Evolutionary conservation across 2,888 invertebrate species (phyloP), one percentile per base, ranked within the genome.

Genomic region (Chymomyza procnemis): DNA sequence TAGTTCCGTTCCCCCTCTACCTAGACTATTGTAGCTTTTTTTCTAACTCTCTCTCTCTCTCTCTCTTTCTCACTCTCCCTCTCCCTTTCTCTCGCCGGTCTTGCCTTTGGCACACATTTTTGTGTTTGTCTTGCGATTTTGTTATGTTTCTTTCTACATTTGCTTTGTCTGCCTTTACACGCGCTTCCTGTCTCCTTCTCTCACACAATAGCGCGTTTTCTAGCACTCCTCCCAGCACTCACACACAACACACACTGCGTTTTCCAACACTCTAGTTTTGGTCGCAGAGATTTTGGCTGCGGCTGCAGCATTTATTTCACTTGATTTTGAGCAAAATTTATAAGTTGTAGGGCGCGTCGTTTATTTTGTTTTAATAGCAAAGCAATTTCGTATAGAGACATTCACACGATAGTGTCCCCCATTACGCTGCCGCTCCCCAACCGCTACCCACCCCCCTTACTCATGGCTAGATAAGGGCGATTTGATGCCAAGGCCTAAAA

Each of bases 261-360:
- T n/a, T n/a, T 34, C 34, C 12, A 26, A 26, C 34, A 12, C 9
- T 34, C 34, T 34, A 34, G 34, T 41, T 50, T 16, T 50, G 18
- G 9, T 50, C 16, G 48, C 4, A 14, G 48, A 50, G 48, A 41
- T 41, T 41, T 41, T 41, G 34, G 34, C 34, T 9, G 34, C 34
- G 47, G 68, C 50, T 64, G 61, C 60, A 71, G 72, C 76, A 70
- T 76, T 77, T 71, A 64, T 71, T 68, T 66, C 64, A 66, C 68
- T 71, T 68, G 75, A 76, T 77, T 77, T 74, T 71, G 67, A 74
- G 66, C 64, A 66, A 77, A 77, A 76, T 76, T 76, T 76, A 76
- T 76, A 76, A 77, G 75, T 77, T 74, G 75, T 70, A 71, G 78
- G 78, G 59, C 61, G 71, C 66, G 71, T 41, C 66, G 78, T 68